Evolutionary conservation across 2,797 vertebrate genomes (phyloP).

Genomic region (Syncerus caffer): DNA sequence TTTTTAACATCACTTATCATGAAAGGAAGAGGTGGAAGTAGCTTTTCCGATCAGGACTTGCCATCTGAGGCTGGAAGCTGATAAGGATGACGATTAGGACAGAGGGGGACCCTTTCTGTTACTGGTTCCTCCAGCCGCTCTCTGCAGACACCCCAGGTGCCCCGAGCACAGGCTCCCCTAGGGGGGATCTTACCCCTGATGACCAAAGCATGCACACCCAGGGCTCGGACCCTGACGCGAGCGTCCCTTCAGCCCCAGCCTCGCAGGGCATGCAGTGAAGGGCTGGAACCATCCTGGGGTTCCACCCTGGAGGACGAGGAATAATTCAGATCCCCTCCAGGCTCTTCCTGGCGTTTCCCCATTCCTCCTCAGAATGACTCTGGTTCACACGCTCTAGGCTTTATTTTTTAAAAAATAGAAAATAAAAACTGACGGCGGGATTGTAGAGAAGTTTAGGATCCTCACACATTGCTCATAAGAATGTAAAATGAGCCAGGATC

Average conservation of each 20-base stretch:
- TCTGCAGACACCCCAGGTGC: not conserved
- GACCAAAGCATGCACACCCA: not conserved
- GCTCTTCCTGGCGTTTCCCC: not conserved
- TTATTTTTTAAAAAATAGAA: not conserved
- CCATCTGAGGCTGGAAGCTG: not conserved
- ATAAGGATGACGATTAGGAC: not conserved
- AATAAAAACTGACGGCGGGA: too few relatives aligned
- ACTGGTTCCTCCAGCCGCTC: not conserved
- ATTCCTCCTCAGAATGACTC: not conserved
- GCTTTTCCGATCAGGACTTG: not conserved
- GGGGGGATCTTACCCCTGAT: not conserved
- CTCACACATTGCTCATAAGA: not conserved
- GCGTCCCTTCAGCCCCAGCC: not conserved
- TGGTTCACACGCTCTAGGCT: not conserved
- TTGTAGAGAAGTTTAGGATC: not conserved
- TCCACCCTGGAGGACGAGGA: not conserved
- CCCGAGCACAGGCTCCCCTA: not conserved
- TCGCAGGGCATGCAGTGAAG: not conserved
- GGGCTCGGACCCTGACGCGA: not conserved
- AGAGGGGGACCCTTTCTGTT: not conserved
- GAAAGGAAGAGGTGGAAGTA: constrained; percentile 4
- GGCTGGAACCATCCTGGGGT: not conserved
- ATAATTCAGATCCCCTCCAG: not conserved
- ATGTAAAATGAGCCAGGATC: fast-evolving
- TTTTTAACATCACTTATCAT: constrained; percentile 23